Percentiles rank a stretch among this genome's conserved stretches.
Evolutionary conservation across 1,140 invertebrate species (phyloP).

Genomic region (Papilio dardanus): DNA sequence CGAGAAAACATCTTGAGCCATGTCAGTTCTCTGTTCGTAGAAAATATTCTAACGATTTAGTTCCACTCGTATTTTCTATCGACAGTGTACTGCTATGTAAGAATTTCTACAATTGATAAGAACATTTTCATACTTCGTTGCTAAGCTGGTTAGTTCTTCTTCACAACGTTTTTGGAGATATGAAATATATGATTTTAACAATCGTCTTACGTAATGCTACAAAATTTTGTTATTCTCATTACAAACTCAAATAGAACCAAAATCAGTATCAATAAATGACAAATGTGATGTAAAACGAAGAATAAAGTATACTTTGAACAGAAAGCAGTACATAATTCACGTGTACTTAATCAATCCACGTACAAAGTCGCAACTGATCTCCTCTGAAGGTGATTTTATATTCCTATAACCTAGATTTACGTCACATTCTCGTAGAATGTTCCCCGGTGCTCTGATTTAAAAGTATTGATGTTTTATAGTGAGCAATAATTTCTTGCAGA

Average conservation of each 20-base stretch:
- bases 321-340: neutral
- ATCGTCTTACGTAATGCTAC: too few species aligned
- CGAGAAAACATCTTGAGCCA: neutral
- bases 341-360: slow-evolving; percentile 7
- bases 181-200: too few species aligned
- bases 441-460: neutral
- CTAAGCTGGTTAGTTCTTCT: neutral
- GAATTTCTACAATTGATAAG: neutral
- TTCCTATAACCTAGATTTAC: slow-evolving; percentile 13
- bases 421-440: neutral
- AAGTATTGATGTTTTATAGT: slow-evolving; percentile 18
- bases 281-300: neutral
- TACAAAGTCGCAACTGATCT: neutral
- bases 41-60: slow-evolving; percentile 3
- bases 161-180: too few species aligned
- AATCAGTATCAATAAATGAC: neutral
- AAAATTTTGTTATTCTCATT: neutral
- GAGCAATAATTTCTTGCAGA: neutral
- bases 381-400: neutral
- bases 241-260: neutral
- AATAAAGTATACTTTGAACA: neutral
- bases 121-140: neutral
- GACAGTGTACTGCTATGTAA: neutral
- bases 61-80: slow-evolving; percentile 1
- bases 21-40: neutral